A percentile compares a stretch with the other conserved stretches of the same genome.
Evolutionary conservation across 2,797 vertebrate species (phyloP).

Genomic region (Clarias pachynema): DNA sequence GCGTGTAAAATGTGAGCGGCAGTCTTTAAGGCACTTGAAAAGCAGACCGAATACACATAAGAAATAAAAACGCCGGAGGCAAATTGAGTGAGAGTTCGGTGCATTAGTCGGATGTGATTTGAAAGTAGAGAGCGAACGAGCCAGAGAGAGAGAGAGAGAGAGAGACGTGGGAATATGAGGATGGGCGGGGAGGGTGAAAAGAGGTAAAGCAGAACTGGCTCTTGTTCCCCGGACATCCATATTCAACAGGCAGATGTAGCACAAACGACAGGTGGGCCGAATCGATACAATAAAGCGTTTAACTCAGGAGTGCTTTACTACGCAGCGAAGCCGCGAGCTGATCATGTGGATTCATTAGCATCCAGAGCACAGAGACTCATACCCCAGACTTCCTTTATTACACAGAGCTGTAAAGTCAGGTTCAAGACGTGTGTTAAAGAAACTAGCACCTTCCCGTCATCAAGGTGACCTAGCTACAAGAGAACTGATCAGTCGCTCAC

Average conservation of each 20-base stretch:
- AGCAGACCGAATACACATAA: slow-evolving; percentile 10
- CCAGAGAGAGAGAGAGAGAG: slow-evolving; percentile 21
- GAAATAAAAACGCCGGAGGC: slow-evolving; percentile 18
- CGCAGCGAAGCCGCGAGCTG: background rate
- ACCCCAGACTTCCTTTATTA: background rate
- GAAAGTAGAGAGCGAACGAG: slow-evolving; percentile 8
- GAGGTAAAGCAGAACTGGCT: slow-evolving; percentile 40
- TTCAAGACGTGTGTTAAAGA: background rate
- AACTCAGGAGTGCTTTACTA: slow-evolving; percentile 4
- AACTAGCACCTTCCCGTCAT: background rate
- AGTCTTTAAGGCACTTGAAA: slow-evolving; percentile 17
- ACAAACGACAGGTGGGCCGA: slow-evolving; percentile 39
- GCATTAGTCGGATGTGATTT: slow-evolving; percentile 26
- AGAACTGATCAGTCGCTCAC: background rate
- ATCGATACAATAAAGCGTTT: slow-evolving; percentile 46
- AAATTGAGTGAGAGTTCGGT: slow-evolving; percentile 19
- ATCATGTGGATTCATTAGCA: background rate
- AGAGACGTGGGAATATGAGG: background rate
- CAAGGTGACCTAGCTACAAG: background rate
- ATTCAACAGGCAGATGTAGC: slow-evolving; percentile 47
- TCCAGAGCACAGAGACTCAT: background rate
- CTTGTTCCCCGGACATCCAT: slow-evolving; percentile 45
- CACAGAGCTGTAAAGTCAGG: background rate
- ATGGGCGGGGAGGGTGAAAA: background rate
- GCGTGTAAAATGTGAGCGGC: background rate